Evolutionary conservation across 2,113 vertebrate species (phyloP).

Genomic region (Caracal caracal): DNA sequence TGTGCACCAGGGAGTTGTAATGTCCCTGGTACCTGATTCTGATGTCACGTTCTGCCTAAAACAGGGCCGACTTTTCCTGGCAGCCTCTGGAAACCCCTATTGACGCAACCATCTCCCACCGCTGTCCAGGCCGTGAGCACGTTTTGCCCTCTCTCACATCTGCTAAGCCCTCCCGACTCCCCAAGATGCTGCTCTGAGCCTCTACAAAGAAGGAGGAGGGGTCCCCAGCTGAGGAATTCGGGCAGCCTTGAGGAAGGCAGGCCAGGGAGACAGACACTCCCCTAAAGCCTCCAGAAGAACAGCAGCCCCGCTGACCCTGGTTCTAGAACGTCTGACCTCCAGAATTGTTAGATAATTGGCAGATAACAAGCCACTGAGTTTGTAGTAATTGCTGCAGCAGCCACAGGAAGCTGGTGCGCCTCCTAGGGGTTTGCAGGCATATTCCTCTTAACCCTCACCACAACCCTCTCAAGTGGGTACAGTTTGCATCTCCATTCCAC

Average conservation of each 20-base stretch:
- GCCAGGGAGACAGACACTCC: not conserved
- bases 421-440: not conserved
- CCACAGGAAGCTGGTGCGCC: not conserved
- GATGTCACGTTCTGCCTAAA: not conserved
- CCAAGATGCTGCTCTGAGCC: not conserved
- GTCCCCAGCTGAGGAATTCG: not conserved
- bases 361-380: not conserved
- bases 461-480: not conserved
- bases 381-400: not conserved
- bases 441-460: not conserved
- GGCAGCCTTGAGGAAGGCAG: not conserved
- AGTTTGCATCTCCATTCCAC: not conserved
- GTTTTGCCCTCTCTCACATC: not conserved
- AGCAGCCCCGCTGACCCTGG: not conserved
- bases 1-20: not conserved
- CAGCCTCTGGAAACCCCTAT: not conserved
- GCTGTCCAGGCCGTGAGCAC: not conserved
- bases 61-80: not conserved
- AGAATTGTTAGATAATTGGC: not conserved
- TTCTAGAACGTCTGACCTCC: not conserved
- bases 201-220: not conserved
- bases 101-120: not conserved
- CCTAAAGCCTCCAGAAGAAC: not conserved
- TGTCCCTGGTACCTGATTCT: not conserved
- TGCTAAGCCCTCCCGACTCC: not conserved